A percentile compares a stretch with the other conserved stretches of the same genome.
Evolutionary conservation across 2,888 invertebrate genomes (phyloP).

Genomic region (Drosophila vallismaia): DNA sequence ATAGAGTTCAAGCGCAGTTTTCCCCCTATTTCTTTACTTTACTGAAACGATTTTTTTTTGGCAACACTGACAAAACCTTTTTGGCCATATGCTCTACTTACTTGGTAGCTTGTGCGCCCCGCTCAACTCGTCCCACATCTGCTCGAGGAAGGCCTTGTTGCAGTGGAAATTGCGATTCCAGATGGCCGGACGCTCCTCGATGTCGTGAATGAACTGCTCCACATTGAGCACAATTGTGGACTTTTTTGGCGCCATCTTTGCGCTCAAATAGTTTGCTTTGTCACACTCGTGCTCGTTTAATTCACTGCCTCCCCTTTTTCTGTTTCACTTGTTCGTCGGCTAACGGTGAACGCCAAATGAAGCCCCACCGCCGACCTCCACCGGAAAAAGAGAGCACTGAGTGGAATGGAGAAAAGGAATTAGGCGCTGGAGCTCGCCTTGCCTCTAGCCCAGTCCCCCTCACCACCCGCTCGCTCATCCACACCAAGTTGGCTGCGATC

Average conservation of each 20-base stretch:
- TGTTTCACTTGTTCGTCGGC: slow-evolving; percentile 30
- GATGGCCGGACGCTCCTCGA: slow-evolving; percentile 83
- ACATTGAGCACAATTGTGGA: slow-evolving; percentile 83
- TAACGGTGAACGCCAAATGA: slow-evolving; percentile 37
- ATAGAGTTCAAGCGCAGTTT: neutral
- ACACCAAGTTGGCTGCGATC: slow-evolving; percentile 24
- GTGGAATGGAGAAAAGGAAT: slow-evolving; percentile 23
- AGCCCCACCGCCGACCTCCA: slow-evolving; percentile 2
- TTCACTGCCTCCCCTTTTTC: slow-evolving; percentile 9
- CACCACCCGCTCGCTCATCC: slow-evolving; percentile 7
- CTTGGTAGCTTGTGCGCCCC: slow-evolving; percentile 82
- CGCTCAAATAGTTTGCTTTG: slow-evolving; percentile 14
- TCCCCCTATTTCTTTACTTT: neutral
- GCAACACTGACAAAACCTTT: slow-evolving; percentile 25
- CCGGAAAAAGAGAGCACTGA: slow-evolving; percentile 6
- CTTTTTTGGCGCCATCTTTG: slow-evolving; percentile 82
- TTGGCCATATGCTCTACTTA: slow-evolving; percentile 64
- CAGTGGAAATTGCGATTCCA: slow-evolving; percentile 84
- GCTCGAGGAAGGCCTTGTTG: slow-evolving; percentile 83
- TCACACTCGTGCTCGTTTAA: slow-evolving; percentile 21
- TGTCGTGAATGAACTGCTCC: slow-evolving; percentile 83
- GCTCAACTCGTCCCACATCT: slow-evolving; percentile 84
- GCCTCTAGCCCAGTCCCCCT: slow-evolving; percentile 1
- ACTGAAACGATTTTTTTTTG: neutral
- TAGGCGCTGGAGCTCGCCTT: slow-evolving; percentile 12